Base-by-base conservation (phyloP, 2,888 invertebrate species). In the Leucania comma region DNA sequence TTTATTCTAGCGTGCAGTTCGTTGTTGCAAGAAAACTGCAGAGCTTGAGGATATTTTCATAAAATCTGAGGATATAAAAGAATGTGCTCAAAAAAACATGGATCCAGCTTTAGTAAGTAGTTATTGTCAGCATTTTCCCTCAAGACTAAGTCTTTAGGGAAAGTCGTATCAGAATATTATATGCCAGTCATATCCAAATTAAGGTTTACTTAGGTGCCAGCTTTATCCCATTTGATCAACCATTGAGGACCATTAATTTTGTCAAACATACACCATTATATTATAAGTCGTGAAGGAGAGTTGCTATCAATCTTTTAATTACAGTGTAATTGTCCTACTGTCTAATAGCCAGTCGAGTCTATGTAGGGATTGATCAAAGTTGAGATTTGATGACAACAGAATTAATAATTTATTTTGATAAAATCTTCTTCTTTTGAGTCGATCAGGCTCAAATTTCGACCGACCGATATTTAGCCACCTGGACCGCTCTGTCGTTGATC, bases 31-130 rank as follows among this genome's bases (percentile, higher is more conserved):
- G 12, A 56, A 48, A 24, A 32, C n/a, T 56, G 20, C 59, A 9
- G 61, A 54, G 0, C 14, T 48, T 17, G 17, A 0, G 0, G 29
- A 46, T 0, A 6, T 20, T 14, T 1, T n/a, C 2, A 12, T 12
- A 17, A 42, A 57, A 17, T 4, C 35, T n/a, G 32, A 54, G 0
- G 42, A 26, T 2, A 0, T 20, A 4, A 50, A 70, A n/a, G 64
- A 70, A 20, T 78, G 81, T 29, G 38, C 38, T n/a, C 12, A 67
- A 35, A 8, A 51, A 3, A 20, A 42, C 22, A 66, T 46, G 51
- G 61, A 68, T 2, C 78, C 81, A 2, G n/a, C 14, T n/a, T 24
- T 26, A 26, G 78, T 78, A 62, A 80, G 78, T 54, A 50, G 12
- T 6, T 48, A 42, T 48, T 48, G 0, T n/a, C 46, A 48, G 46